Percentiles rank a stretch among this genome's conserved stretches.
phyloP scores from a whole-genome alignment of 2,888 invertebrate genomes.

The Pherbina coryleti region DNA sequence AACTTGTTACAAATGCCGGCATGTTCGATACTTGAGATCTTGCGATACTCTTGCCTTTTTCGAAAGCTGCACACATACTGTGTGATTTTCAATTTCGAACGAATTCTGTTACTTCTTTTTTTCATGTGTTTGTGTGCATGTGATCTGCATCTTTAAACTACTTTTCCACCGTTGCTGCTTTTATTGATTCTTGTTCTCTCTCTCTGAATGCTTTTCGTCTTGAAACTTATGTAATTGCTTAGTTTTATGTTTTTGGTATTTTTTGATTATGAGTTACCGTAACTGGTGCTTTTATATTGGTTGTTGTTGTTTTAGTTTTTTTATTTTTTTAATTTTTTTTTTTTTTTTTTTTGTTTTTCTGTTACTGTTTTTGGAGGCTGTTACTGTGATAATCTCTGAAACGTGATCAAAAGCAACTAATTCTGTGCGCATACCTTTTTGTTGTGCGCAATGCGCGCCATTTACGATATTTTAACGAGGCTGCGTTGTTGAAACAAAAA shows the following conservation, averaged over 20 bases:
- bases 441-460: background rate
- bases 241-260: conserved; percentile 2
- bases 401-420: conserved; percentile 4
- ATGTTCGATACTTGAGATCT: no score
- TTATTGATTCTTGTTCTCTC: background rate
- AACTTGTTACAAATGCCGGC: no score
- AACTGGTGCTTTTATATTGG: background rate
- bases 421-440: background rate
- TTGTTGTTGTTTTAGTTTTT: background rate
- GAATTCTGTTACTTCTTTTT: background rate
- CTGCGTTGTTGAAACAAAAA: background rate
- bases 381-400: conserved; percentile 1
- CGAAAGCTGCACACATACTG: background rate
- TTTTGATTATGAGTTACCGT: conserved; percentile 7
- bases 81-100: background rate
- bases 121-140: background rate
- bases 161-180: background rate
- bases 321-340: background rate
- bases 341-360: background rate
- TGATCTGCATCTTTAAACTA: background rate
- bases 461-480: background rate
- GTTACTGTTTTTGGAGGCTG: background rate
- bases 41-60: background rate
- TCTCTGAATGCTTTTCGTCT: background rate
- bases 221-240: background rate